Evolutionary conservation across 1,140 invertebrate genomes (phyloP).

Genomic region (Drosophila subpulchrella): DNA sequence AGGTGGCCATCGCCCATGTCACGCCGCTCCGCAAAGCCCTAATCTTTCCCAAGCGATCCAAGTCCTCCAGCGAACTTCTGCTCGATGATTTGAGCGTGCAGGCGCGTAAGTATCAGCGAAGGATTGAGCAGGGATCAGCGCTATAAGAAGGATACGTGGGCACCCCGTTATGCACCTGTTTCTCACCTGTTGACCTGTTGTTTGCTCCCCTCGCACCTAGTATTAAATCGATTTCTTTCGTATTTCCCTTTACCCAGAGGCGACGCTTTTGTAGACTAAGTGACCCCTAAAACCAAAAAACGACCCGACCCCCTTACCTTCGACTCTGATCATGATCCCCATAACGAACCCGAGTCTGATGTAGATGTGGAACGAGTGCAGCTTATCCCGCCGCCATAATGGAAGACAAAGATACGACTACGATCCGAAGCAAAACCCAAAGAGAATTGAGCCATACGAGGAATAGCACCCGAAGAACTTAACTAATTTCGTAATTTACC

Average conservation of each 20-base stretch:
- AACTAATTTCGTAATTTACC: slow-evolving; percentile 50
- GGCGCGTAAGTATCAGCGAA: slow-evolving; percentile 75
- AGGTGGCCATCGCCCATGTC: slow-evolving; percentile 61
- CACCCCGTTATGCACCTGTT: slow-evolving; percentile 38
- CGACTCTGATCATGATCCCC: slow-evolving; percentile 21
- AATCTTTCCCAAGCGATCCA: slow-evolving; percentile 74
- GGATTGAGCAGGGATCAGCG: slow-evolving; percentile 64
- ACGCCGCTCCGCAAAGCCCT: slow-evolving; percentile 70
- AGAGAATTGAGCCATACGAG: slow-evolving; percentile 69
- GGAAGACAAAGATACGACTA: slow-evolving; percentile 46
- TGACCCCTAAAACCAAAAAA: slow-evolving; percentile 5
- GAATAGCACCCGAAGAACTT: slow-evolving; percentile 56
- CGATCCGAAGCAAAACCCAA: slow-evolving; percentile 48
- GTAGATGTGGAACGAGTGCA: slow-evolving; percentile 41
- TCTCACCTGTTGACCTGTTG: slow-evolving; percentile 37
- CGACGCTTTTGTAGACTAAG: slow-evolving; percentile 71
- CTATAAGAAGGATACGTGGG: slow-evolving; percentile 37
- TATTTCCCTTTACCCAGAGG: slow-evolving; percentile 65
- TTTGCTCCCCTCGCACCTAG: slow-evolving; percentile 10
- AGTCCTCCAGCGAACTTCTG: slow-evolving; percentile 74
- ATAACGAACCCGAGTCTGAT: slow-evolving; percentile 22
- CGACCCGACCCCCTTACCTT: slow-evolving; percentile 26
- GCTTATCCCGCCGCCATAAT: slow-evolving; percentile 67
- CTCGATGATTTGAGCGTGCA: slow-evolving; percentile 73
- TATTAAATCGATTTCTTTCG: slow-evolving; percentile 35